Conservation (phyloP, 1,140 invertebrate species). For the Anoplolepis gracilipes region DNA sequence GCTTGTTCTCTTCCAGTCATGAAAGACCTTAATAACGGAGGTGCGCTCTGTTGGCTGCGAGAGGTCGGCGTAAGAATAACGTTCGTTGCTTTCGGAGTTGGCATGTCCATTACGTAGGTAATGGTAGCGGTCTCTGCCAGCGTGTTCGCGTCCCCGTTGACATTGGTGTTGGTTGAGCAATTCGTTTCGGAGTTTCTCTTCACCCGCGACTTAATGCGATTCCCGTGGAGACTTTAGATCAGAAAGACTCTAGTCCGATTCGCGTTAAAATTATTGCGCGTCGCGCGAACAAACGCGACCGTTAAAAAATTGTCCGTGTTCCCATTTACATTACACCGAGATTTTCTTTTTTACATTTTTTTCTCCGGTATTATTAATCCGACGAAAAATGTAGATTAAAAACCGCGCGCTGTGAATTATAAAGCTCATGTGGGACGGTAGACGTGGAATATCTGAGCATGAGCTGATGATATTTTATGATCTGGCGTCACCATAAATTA, state of each 20-base stretch:
- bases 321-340: neutral
- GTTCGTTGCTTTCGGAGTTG: conserved; percentile 64
- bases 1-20: conserved; percentile 43
- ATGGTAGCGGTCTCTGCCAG: conserved; percentile 54
- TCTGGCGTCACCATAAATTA: conserved; percentile 34
- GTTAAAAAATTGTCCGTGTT: neutral
- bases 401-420: conserved; percentile 19
- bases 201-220: neutral
- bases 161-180: neutral
- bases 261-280: neutral
- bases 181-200: neutral
- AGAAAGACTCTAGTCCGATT: neutral
- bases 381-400: neutral
- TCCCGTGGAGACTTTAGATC: neutral
- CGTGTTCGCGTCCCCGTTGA: conserved; percentile 23
- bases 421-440: conserved; percentile 2
- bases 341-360: neutral
- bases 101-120: conserved; percentile 68
- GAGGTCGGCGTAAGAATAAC: conserved; percentile 68
- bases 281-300: neutral
- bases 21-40: conserved; percentile 66
- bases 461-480: conserved; percentile 40
- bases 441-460: conserved; percentile 21
- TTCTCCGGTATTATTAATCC: neutral
- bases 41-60: conserved; percentile 49